Conservation (phyloP, 2,888 invertebrate species). For the Lycophotia porphyrea region DNA sequence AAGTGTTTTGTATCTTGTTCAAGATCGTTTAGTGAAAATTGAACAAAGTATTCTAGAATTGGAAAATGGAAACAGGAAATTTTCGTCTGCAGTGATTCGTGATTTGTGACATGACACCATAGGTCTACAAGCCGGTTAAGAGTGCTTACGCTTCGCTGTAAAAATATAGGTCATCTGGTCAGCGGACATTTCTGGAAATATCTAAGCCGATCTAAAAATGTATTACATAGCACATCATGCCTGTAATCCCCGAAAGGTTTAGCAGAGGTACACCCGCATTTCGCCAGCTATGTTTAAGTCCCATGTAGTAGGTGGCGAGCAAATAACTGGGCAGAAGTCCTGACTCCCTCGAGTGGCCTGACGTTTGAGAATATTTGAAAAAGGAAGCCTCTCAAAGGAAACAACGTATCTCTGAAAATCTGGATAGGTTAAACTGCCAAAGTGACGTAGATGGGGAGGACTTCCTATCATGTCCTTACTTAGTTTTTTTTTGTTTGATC, state of each 20-base stretch:
- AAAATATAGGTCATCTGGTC: constrained; percentile 9
- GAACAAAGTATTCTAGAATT: neutral
- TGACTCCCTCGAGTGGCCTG: neutral
- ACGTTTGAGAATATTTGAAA: neutral
- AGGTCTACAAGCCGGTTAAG: neutral
- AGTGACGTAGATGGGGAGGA: neutral
- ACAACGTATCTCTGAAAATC: neutral
- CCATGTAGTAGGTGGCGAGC: neutral
- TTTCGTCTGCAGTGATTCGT: neutral
- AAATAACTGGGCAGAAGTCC: neutral
- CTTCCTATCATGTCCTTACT: neutral
- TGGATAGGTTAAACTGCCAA: neutral
- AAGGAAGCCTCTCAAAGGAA: neutral
- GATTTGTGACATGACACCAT: neutral
- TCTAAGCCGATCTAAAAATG: neutral
- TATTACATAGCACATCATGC: neutral
- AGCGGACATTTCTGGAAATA: neutral
- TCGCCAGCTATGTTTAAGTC: neutral
- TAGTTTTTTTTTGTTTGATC: neutral
- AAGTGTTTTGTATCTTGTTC: neutral
- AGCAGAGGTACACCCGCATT: neutral
- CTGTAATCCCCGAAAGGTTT: neutral
- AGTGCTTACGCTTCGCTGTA: neutral
- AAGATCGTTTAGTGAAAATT: neutral
- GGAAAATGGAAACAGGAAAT: neutral